These are phyloP conservation scores for Campaea margaritaria DNA, from an alignment of 2,888 invertebrate genomes.

Conservation along the genomic window DNA sequence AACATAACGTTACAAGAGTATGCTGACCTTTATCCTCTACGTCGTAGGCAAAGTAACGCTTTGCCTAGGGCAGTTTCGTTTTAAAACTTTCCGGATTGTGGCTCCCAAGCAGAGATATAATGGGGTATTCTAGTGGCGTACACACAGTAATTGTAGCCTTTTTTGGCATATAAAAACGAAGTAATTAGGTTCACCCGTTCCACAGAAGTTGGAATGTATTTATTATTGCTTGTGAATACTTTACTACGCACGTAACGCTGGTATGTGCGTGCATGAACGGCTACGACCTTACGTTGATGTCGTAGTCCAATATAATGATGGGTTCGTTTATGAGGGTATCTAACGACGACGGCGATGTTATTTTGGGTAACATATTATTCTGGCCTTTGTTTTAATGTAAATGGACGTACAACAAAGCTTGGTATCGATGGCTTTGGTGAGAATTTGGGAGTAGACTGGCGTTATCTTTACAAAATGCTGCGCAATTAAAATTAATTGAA, in stretches of 20 bases:
- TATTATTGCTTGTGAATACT: constrained; percentile 27
- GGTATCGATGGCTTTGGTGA: too few relatives aligned
- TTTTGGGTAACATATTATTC: constrained; percentile 42
- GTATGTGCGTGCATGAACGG: constrained; percentile 21
- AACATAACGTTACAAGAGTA: constrained; percentile 31
- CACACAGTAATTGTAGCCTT: constrained; percentile 11
- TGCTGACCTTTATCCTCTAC: constrained; percentile 47
- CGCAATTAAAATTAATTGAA: too few relatives aligned
- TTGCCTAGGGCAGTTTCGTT: constrained; percentile 50
- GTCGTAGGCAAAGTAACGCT: constrained; percentile 45
- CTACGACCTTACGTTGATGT: constrained; percentile 23
- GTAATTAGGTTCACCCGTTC: constrained; percentile 9
- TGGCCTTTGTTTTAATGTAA: constrained; percentile 13
- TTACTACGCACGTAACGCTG: constrained; percentile 15
- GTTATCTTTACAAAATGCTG: too few relatives aligned
- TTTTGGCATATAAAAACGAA: constrained; percentile 10
- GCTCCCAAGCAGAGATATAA: constrained; percentile 39
- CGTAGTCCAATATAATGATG: constrained; percentile 31
- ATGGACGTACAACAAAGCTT: too few relatives aligned
- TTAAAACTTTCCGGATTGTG: constrained; percentile 36
- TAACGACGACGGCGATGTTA: constrained; percentile 34
- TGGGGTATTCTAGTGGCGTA: constrained; percentile 41
- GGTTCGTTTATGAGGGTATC: constrained; percentile 32
- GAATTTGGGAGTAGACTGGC: too few relatives aligned
- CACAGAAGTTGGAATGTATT: constrained; percentile 17